phyloP scores from a whole-genome alignment of 2,113 vertebrate species.

The Tachycineta bicolor region DNA sequence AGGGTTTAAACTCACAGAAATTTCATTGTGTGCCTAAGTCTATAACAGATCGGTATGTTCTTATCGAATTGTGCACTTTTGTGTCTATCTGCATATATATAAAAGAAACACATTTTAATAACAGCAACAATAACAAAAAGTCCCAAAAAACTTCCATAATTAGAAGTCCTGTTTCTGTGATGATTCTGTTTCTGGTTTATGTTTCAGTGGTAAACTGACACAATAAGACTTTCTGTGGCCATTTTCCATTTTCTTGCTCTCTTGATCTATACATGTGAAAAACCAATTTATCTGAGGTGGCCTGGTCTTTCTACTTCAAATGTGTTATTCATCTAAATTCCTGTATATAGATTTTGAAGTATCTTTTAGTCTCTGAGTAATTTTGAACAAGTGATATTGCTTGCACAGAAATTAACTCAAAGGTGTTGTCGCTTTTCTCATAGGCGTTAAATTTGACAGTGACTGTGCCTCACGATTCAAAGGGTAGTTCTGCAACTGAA shows the following conservation, averaged over 20 bases:
- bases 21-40: neutral
- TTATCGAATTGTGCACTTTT: neutral
- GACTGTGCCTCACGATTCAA: neutral
- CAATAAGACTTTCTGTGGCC: neutral
- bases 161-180: neutral
- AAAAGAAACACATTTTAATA: neutral
- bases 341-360: neutral
- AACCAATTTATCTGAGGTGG: neutral
- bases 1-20: neutral
- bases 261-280: neutral
- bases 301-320: neutral
- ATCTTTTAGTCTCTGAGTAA: neutral
- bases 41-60: accelerated
- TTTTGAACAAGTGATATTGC: neutral
- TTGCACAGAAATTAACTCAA: neutral
- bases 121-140: neutral
- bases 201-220: neutral
- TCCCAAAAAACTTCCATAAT: neutral
- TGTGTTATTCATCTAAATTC: neutral
- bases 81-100: neutral
- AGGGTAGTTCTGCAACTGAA: neutral
- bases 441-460: neutral
- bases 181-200: neutral
- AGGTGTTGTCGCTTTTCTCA: neutral
- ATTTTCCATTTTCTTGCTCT: neutral